phyloP scores from a whole-genome alignment of 2,797 vertebrate genomes.

The Halcyon smyrnensis region DNA sequence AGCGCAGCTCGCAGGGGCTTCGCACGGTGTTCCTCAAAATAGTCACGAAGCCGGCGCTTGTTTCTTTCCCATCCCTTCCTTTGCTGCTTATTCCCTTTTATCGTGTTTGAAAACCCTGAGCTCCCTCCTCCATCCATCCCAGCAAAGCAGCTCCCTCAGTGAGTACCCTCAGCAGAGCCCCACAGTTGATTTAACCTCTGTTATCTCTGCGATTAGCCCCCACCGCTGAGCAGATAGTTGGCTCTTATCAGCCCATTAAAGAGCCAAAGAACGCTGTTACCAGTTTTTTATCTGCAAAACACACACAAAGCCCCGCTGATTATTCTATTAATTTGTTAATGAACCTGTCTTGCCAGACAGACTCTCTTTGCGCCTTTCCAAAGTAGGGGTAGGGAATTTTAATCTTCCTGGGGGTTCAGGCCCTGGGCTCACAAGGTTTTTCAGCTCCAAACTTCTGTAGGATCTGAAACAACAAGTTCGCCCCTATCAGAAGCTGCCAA shows the following conservation, averaged over 20 bases:
- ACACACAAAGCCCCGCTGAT: conserved; percentile 85
- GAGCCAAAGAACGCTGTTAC: conserved; percentile 83
- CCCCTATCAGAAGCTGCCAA: background rate
- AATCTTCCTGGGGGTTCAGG: conserved; percentile 47
- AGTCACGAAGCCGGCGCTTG: background rate
- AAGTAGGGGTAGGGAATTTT: conserved; percentile 52
- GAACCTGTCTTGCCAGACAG: conserved; percentile 81
- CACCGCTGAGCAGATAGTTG: conserved; percentile 75
- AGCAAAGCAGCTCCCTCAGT: background rate
- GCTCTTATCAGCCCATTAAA: conserved; percentile 82
- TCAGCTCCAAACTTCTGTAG: background rate
- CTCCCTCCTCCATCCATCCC: conserved; percentile 7
- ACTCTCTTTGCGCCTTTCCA: conserved; percentile 52
- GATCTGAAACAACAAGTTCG: conserved; percentile 4
- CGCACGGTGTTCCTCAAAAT: background rate
- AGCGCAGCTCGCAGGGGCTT: background rate
- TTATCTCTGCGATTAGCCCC: conserved; percentile 81
- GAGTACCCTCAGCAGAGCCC: conserved; percentile 58
- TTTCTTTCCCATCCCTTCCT: background rate
- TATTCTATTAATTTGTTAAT: conserved; percentile 87
- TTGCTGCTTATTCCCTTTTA: conserved; percentile 18
- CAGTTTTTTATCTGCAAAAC: conserved; percentile 83
- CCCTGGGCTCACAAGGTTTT: conserved; percentile 1
- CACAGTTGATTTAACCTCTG: conserved; percentile 77
- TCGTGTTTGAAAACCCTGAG: background rate